phyloP scores from a whole-genome alignment of 2,113 vertebrate genomes.

The Xiphias gladius region DNA sequence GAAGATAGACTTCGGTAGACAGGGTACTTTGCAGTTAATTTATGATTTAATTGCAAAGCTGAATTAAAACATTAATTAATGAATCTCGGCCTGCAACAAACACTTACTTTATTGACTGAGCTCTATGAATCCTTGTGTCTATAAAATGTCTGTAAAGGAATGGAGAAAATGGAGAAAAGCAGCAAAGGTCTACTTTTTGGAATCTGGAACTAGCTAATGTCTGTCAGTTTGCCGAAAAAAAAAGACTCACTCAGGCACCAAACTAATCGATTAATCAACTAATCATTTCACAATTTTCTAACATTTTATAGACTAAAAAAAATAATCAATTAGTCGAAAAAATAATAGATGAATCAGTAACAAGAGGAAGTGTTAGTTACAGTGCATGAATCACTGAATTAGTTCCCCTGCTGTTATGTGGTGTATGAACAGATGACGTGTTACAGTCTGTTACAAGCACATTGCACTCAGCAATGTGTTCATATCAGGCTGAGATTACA shows the following conservation, averaged over 20 bases:
- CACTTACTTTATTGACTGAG: not conserved
- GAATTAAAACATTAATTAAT: no score
- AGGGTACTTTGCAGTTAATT: not conserved
- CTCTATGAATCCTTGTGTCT: not conserved
- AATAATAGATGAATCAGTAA: not conserved
- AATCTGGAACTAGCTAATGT: not conserved
- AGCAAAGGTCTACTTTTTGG: not conserved
- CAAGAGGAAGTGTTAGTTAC: not conserved
- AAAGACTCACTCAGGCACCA: not conserved
- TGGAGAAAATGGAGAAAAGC: not conserved
- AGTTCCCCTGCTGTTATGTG: not conserved
- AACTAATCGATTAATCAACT: not conserved
- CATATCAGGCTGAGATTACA: constrained; percentile 17
- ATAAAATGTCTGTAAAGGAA: no score
- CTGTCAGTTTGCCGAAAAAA: no score
- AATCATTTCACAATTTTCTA: not conserved
- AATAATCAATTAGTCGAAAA: not conserved
- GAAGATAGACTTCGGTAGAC: not conserved
- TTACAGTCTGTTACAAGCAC: not conserved
- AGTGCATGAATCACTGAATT: not conserved
- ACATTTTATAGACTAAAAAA: no score
- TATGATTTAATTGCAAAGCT: not conserved
- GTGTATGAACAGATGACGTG: not conserved
- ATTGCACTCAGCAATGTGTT: constrained; percentile 1
- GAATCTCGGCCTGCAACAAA: no score